Evolutionary conservation across 1,140 invertebrate species (phyloP).

Genomic region (Acromyrmex echinatior): DNA sequence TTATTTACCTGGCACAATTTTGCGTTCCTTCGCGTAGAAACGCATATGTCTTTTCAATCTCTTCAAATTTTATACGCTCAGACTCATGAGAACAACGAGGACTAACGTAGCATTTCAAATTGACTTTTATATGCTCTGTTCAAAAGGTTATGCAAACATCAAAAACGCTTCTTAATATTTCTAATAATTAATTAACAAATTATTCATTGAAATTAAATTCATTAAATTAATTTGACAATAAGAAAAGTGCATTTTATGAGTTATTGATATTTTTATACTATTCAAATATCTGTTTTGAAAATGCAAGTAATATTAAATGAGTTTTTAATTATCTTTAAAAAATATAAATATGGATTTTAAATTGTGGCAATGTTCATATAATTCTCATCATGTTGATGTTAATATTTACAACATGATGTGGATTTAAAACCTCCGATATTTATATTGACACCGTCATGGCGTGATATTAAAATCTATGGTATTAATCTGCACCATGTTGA

Average conservation of each 20-base stretch:
- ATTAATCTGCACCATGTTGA: too few relatives aligned
- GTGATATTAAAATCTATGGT: too few relatives aligned
- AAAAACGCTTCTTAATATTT: not conserved
- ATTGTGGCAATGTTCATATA: too few relatives aligned
- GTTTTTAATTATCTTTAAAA: not conserved
- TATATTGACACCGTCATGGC: too few relatives aligned
- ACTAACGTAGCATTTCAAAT: constrained; percentile 61
- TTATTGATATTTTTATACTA: constrained; percentile 23
- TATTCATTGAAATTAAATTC: not conserved
- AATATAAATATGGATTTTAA: too few relatives aligned
- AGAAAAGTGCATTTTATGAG: not conserved
- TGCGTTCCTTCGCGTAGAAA: constrained; percentile 37
- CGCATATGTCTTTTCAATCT: constrained; percentile 32
- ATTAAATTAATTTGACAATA: not conserved
- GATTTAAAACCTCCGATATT: too few relatives aligned
- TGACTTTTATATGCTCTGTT: not conserved
- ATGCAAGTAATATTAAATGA: not conserved
- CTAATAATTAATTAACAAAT: not conserved
- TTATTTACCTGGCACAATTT: constrained; percentile 34
- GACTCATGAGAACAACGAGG: constrained; percentile 55
- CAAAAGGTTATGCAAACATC: not conserved
- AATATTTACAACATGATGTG: too few relatives aligned
- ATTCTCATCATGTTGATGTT: too few relatives aligned
- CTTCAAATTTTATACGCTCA: constrained; percentile 28
- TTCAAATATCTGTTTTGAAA: not conserved